Conservation (phyloP, 2,888 invertebrate species). For the Sisyra terminalis region DNA sequence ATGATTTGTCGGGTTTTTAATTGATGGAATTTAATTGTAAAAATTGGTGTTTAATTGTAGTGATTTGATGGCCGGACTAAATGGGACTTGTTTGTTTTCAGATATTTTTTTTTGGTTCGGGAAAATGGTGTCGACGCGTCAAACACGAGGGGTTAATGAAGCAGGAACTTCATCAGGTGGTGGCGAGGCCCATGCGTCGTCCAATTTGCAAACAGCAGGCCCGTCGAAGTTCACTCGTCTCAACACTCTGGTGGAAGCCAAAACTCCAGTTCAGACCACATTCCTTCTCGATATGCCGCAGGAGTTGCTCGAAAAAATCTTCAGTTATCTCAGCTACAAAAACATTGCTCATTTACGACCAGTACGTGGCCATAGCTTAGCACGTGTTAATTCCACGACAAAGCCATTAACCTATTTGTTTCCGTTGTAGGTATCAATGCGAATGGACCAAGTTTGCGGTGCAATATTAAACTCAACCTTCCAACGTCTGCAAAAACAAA, state of each 20-base stretch:
- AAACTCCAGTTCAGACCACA: constrained; percentile 15
- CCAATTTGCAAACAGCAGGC: constrained; percentile 14
- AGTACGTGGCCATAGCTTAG: constrained; percentile 36
- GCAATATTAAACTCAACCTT: constrained; percentile 71
- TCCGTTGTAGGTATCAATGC: constrained; percentile 52
- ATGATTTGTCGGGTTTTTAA: too few species aligned
- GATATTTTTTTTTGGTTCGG: background rate
- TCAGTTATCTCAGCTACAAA: constrained; percentile 57
- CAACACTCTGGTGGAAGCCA: constrained; percentile 15
- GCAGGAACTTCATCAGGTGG: constrained; percentile 19
- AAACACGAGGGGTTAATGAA: constrained; percentile 24
- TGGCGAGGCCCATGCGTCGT: constrained; percentile 20
- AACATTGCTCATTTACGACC: constrained; percentile 60
- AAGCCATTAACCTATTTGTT: constrained; percentile 4
- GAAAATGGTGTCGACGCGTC: constrained; percentile 37
- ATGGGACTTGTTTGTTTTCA: background rate
- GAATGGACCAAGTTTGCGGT: constrained; percentile 66
- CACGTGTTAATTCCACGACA: background rate
- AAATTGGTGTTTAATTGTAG: background rate
- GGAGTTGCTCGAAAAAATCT: constrained; percentile 66
- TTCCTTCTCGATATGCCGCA: constrained; percentile 57
- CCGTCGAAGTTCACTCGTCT: constrained; percentile 21
- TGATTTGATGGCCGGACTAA: background rate
- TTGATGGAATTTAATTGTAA: background rate
- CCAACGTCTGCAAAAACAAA: constrained; percentile 68